Evolutionary conservation across 2,113 vertebrate species (phyloP).

Genomic region (Chelonoidis abingdonii): DNA sequence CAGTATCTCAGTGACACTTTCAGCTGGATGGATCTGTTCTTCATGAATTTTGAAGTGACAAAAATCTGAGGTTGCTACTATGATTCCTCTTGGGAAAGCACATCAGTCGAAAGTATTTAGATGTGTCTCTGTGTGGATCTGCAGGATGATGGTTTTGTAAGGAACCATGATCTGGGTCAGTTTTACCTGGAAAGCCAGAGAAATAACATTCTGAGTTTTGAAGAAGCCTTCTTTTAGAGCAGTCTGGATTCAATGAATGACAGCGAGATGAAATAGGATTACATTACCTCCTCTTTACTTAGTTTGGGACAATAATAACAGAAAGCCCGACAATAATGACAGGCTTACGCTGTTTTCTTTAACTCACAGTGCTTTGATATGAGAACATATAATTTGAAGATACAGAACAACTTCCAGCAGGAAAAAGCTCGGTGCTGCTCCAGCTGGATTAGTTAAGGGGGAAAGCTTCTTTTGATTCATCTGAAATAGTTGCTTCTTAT

Average conservation of each 20-base stretch:
- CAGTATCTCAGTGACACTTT: neutral
- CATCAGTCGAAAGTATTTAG: neutral
- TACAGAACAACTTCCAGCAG: neutral
- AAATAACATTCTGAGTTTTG: neutral
- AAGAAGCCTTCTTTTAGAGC: neutral
- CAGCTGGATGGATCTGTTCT: neutral
- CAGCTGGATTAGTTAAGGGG: neutral
- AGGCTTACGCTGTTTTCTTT: conserved; percentile 7
- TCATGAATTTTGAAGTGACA: neutral
- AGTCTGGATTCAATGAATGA: neutral
- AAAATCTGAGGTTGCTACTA: neutral
- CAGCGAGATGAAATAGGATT: neutral
- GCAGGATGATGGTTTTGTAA: neutral
- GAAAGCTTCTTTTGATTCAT: neutral
- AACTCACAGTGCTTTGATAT: neutral
- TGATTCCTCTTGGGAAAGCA: neutral
- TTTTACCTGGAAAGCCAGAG: neutral
- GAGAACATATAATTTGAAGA: neutral
- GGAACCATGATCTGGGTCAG: neutral
- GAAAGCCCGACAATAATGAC: neutral
- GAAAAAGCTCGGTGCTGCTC: neutral
- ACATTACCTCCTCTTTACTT: neutral
- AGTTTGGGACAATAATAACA: neutral
- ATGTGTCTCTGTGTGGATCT: neutral
- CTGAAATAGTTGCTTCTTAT: neutral